A percentile compares a stretch with the other conserved stretches of the same genome.
phyloP scores from a whole-genome alignment of 2,113 vertebrate genomes.

The Aythya baeri region DNA sequence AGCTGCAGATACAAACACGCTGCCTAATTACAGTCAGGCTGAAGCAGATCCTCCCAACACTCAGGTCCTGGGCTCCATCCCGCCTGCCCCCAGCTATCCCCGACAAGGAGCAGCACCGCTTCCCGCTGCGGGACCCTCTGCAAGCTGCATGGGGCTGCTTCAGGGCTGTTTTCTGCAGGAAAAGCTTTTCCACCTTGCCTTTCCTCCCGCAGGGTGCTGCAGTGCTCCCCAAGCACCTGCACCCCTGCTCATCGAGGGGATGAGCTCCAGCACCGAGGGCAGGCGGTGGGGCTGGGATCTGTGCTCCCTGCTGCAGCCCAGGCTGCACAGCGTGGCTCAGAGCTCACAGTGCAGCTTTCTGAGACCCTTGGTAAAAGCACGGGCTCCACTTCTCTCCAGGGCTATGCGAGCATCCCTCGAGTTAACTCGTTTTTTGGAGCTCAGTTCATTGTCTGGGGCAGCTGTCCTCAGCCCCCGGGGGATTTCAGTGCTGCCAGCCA shows the following conservation, averaged over 20 bases:
- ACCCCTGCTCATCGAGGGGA: background rate
- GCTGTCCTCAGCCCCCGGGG: background rate
- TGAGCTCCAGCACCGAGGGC: background rate
- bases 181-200: slow-evolving; percentile 15
- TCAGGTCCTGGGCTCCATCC: background rate
- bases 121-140: background rate
- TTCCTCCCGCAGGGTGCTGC: background rate
- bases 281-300: fast-evolving
- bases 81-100: background rate
- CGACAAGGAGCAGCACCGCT: background rate
- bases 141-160: background rate
- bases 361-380: background rate
- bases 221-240: background rate
- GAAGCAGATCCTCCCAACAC: slow-evolving; percentile 50
- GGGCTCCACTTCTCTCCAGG: background rate
- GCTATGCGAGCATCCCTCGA: too few species aligned
- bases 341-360: background rate
- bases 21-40: slow-evolving; percentile 56
- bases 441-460: background rate
- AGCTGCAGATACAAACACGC: background rate
- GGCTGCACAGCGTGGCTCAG: too few species aligned
- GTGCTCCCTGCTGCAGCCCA: background rate
- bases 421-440: background rate
- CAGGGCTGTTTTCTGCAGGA: background rate
- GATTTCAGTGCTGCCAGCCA: background rate